Conservation (phyloP, 2,888 invertebrate species). For the Pimpla rufipes region DNA sequence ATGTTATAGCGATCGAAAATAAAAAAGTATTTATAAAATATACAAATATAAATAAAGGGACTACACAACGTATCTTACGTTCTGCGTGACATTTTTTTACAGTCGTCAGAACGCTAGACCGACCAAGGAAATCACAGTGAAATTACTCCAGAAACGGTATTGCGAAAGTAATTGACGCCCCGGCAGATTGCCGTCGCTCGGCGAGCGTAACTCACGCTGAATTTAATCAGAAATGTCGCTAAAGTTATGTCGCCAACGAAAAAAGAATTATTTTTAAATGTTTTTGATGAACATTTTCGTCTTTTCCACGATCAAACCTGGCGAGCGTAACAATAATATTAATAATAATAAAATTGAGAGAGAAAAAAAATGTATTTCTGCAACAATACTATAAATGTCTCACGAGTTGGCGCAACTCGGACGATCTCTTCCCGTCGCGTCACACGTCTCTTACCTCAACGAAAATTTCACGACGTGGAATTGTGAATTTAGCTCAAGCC, state of each 20-base stretch:
- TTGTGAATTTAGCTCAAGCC: slow-evolving; percentile 62
- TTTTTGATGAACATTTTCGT: neutral
- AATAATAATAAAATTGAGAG: slow-evolving; percentile 39
- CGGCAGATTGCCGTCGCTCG: slow-evolving; percentile 25
- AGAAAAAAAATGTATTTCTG: slow-evolving; percentile 60
- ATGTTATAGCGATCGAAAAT: too few species aligned
- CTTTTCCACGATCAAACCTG: neutral
- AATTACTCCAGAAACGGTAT: slow-evolving; percentile 41
- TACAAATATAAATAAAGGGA: neutral
- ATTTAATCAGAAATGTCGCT: slow-evolving; percentile 48
- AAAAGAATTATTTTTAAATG: neutral
- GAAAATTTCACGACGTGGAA: slow-evolving; percentile 66
- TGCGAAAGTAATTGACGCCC: slow-evolving; percentile 63
- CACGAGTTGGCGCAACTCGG: slow-evolving; percentile 65
- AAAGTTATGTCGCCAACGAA: slow-evolving; percentile 22
- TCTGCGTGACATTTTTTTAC: neutral
- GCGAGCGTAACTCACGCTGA: slow-evolving; percentile 57
- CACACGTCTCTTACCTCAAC: slow-evolving; percentile 62
- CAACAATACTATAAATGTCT: slow-evolving; percentile 66
- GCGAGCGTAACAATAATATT: slow-evolving; percentile 16
- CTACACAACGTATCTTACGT: neutral
- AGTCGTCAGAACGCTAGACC: neutral
- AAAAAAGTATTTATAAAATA: too few species aligned
- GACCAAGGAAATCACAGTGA: slow-evolving; percentile 22
- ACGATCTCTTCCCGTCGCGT: slow-evolving; percentile 64